These are phyloP conservation scores for Peromyscus attwateri DNA, from an alignment of 2,797 vertebrate species.

Conservation along the genomic window DNA sequence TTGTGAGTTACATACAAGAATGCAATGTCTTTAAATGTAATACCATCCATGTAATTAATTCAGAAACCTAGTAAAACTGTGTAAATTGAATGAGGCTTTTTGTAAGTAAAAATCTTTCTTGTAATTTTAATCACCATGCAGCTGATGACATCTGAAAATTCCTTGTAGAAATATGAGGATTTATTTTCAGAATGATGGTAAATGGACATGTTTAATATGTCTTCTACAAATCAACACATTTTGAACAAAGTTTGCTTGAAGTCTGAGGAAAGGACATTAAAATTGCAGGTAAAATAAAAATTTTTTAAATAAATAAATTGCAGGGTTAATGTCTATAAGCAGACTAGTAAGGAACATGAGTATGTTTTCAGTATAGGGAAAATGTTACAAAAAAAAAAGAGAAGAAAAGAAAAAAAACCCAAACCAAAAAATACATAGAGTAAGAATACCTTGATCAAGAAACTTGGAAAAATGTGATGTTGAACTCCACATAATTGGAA, in stretches of 20 bases:
- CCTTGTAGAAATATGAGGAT: slow-evolving; percentile 68
- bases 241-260: slow-evolving; percentile 47
- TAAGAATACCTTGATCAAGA: neutral
- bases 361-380: neutral
- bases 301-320: too few relatives aligned
- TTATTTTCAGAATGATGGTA: slow-evolving; percentile 78
- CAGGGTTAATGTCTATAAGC: neutral
- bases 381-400: neutral
- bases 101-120: slow-evolving; percentile 62
- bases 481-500: neutral
- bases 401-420: neutral
- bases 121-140: slow-evolving; percentile 68
- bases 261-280: slow-evolving; percentile 61
- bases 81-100: slow-evolving; percentile 77
- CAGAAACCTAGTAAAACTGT: slow-evolving; percentile 73
- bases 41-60: slow-evolving; percentile 75
- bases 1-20: slow-evolving; percentile 66
- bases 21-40: slow-evolving; percentile 68
- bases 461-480: neutral
- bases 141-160: slow-evolving; percentile 73
- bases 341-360: neutral
- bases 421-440: neutral
- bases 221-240: neutral
- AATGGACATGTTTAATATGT: slow-evolving; percentile 70
- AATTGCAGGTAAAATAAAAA: slow-evolving; percentile 12